phyloP scores from a whole-genome alignment of 2,888 invertebrate genomes.

The Cancer borealis region DNA sequence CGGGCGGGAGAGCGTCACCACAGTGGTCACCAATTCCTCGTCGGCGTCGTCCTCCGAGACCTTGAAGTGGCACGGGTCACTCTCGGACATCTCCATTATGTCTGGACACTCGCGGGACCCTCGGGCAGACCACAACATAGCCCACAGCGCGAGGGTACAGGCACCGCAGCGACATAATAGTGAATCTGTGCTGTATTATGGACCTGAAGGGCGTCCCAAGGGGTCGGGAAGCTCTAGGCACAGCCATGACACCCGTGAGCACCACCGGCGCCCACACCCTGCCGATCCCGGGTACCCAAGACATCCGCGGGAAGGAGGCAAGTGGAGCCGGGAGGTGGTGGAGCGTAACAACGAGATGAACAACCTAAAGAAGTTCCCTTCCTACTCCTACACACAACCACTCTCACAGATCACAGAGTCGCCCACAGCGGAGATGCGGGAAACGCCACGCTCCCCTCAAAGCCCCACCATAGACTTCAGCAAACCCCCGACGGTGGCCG shows the following conservation, averaged over 20 bases:
- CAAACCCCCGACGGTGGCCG: constrained; percentile 84
- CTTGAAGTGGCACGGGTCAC: constrained; percentile 88
- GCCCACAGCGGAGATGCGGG: constrained; percentile 79
- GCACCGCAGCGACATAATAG: constrained; percentile 89
- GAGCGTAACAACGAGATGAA: constrained; percentile 75
- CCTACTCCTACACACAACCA: constrained; percentile 85
- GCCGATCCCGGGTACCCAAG: constrained; percentile 68
- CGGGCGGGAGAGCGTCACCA: constrained; percentile 82
- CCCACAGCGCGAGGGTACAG: constrained; percentile 88
- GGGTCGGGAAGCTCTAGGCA: constrained; percentile 75
- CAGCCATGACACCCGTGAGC: constrained; percentile 76
- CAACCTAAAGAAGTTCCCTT: constrained; percentile 85
- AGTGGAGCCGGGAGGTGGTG: constrained; percentile 78
- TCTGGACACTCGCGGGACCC: constrained; percentile 80
- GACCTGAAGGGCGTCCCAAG: constrained; percentile 80
- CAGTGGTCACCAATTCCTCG: constrained; percentile 83
- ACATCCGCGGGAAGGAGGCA: constrained; percentile 63
- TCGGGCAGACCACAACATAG: constrained; percentile 84
- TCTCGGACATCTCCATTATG: constrained; percentile 86
- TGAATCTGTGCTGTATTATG: constrained; percentile 87
- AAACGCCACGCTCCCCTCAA: constrained; percentile 79
- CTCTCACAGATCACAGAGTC: constrained; percentile 77
- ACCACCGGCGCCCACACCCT: constrained; percentile 65
- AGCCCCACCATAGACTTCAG: constrained; percentile 79
- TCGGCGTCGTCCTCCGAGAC: constrained; percentile 87